Base-by-base conservation (phyloP, 2,888 invertebrate species). In the Caenorhabditis afra region DNA sequence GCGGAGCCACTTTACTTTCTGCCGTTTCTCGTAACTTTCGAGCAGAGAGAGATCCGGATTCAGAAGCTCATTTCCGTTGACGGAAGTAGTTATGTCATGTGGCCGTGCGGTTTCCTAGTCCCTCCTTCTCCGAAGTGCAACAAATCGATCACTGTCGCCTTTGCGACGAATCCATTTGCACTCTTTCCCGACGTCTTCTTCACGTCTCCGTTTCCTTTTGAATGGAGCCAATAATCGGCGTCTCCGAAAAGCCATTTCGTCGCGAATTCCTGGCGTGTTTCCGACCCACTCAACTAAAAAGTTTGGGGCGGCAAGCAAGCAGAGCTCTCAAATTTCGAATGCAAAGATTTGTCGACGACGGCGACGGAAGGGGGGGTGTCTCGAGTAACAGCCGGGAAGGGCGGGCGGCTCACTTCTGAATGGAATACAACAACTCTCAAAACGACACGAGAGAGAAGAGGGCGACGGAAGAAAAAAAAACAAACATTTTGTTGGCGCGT, bases 321-420 rank as follows among this genome's bases (percentile, higher is more conserved):
- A 41, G 41, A 41, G 14, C 47, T 61, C 64, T 71, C 71, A 57
- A 64, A 71, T 71, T 71, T 71, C 71, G 64, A 71, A 71, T 71
- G 71, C 71, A 71, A 71, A 62, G 71, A 71, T 71, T 71, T 71
- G 45, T 61, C n/a, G n/a, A n/a, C n/a, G n/a, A n/a, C n/a, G n/a
- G n/a, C n/a, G 29, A 3, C 29, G 29, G 29, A 3, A 5, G 29
- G 4, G 3, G 29, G 29, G 53, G 47, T n/a, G 44, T 35, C 57
- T 66, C 57, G 22, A 22, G 47, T 66, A 57, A 47, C 57, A 20
- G 35, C 44, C 37, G 18, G 41, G n/a, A n/a, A 50, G 47, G n/a
- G 47, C 16, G 3, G 47, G 4, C 1, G 47, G 16, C n/a, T 8
- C 47, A 35, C 20, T 55, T 65, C 45, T 65, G 44, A 35, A 44